Percentiles rank a stretch among this genome's conserved stretches.
phyloP scores from a whole-genome alignment of 1,140 invertebrate genomes.

The Vanessa tameamea region DNA sequence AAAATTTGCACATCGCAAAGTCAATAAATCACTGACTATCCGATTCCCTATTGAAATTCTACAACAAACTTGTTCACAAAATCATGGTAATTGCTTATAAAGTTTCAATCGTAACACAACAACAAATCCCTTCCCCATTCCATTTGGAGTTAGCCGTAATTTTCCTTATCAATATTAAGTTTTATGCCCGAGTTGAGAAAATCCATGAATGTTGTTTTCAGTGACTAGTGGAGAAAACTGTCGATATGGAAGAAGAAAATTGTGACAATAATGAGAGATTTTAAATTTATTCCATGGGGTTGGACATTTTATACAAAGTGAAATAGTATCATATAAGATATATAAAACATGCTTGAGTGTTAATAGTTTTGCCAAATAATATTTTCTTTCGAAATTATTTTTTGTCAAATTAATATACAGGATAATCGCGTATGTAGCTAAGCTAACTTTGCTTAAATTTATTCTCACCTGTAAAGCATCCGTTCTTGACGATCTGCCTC shows the following conservation, averaged over 20 bases:
- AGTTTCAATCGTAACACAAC: not conserved
- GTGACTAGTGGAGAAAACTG: no score
- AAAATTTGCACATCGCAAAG: slow-evolving; percentile 14
- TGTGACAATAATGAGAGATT: no score
- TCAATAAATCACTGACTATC: slow-evolving; percentile 4
- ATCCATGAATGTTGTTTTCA: no score
- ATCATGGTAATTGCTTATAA: slow-evolving; percentile 20
- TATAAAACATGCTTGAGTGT: no score
- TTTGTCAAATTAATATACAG: no score
- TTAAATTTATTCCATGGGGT: no score
- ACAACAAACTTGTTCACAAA: slow-evolving; percentile 16
- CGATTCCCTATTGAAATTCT: slow-evolving; percentile 17
- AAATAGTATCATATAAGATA: no score
- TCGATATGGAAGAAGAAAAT: no score
- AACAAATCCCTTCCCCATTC: not conserved
- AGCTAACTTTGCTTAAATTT: not conserved
- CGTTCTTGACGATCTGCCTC: slow-evolving; percentile 96
- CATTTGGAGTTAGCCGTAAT: not conserved
- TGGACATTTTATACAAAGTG: no score
- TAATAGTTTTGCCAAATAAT: no score
- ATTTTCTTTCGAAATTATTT: no score
- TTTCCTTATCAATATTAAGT: not conserved
- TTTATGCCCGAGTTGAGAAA: not conserved
- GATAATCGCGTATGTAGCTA: no score
- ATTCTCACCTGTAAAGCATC: slow-evolving; percentile 89